Percentiles rank a stretch among this genome's conserved stretches.
Conservation (phyloP, 37 sponge, comb jelly and placozoan genomes). For the Geodia barretti region DNA sequence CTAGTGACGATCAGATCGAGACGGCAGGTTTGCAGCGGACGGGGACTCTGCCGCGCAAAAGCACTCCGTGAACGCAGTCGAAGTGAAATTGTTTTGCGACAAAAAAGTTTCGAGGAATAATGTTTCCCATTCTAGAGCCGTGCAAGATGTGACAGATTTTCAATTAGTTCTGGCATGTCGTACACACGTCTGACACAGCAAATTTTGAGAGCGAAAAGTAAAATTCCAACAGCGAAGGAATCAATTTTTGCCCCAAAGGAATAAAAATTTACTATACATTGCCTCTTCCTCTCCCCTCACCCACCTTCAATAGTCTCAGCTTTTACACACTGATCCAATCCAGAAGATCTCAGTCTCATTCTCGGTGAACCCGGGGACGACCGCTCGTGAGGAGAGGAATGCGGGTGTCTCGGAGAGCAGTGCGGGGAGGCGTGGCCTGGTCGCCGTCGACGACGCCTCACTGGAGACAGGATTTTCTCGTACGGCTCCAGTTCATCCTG, state of each 20-base stretch:
- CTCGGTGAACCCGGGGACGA: not conserved
- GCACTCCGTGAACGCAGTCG: not conserved
- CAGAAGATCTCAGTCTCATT: conserved; percentile 14
- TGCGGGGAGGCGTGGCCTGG: not conserved
- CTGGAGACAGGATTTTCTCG: conserved; percentile 73
- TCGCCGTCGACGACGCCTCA: not conserved
- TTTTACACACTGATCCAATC: not conserved
- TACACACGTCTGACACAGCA: no score
- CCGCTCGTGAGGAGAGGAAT: not conserved
- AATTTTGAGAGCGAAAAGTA: no score
- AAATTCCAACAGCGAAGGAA: no score
- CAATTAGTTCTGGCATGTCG: no score
- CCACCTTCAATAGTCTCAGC: not conserved
- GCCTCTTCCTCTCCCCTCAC: no score
- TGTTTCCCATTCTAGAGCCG: no score
- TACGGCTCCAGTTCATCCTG: conserved; percentile 80
- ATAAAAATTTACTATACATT: no score
- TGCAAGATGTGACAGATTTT: no score
- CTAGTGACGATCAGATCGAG: conserved; percentile 6
- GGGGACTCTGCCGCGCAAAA: conserved; percentile 45
- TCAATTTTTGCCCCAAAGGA: no score
- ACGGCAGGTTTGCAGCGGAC: conserved; percentile 11
- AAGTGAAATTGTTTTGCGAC: no score
- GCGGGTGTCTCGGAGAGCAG: not conserved
- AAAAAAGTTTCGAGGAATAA: no score